These are phyloP conservation scores for Kryptolebias marmoratus DNA, from an alignment of 2,113 vertebrate species.

Conservation along the genomic window DNA sequence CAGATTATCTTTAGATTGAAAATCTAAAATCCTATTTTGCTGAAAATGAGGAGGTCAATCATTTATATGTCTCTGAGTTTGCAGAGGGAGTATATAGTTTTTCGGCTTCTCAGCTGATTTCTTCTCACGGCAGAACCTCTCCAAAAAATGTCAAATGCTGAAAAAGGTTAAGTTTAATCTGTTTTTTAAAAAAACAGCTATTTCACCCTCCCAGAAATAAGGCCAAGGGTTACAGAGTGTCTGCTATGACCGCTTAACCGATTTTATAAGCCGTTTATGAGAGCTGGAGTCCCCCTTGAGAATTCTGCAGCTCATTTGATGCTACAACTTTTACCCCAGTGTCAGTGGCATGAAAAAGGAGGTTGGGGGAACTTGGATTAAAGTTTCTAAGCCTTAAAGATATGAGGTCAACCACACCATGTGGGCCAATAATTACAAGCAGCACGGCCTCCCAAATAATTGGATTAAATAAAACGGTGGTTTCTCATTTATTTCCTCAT, in stretches of 20 bases:
- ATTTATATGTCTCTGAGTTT: conserved; percentile 39
- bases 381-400: conserved; percentile 53
- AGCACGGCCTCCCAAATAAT: conserved; percentile 42
- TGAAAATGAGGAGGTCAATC: conserved; percentile 4
- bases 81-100: conserved; percentile 31
- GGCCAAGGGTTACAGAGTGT: conserved; percentile 57
- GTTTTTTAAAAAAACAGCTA: conserved; percentile 23
- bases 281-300: conserved; percentile 35
- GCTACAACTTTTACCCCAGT: conserved; percentile 40
- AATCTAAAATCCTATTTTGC: conserved; percentile 4
- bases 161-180: conserved; percentile 77
- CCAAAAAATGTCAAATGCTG: conserved; percentile 47
- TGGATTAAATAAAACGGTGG: conserved; percentile 24
- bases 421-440: conserved; percentile 42
- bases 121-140: conserved; percentile 44
- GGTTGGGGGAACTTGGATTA: conserved; percentile 42
- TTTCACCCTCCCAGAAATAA: conserved; percentile 60
- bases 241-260: conserved; percentile 58
- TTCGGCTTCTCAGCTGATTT: conserved; percentile 39
- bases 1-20: conserved; percentile 1
- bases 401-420: conserved; percentile 31
- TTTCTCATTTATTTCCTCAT: conserved; percentile 27
- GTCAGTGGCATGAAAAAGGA: conserved; percentile 51
- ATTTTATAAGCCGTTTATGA: conserved; percentile 71
- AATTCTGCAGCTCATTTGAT: conserved; percentile 58